A percentile compares a stretch with the other conserved stretches of the same genome.
Evolutionary conservation across 2,113 vertebrate species (phyloP).

Genomic region (Peromyscus leucopus): DNA sequence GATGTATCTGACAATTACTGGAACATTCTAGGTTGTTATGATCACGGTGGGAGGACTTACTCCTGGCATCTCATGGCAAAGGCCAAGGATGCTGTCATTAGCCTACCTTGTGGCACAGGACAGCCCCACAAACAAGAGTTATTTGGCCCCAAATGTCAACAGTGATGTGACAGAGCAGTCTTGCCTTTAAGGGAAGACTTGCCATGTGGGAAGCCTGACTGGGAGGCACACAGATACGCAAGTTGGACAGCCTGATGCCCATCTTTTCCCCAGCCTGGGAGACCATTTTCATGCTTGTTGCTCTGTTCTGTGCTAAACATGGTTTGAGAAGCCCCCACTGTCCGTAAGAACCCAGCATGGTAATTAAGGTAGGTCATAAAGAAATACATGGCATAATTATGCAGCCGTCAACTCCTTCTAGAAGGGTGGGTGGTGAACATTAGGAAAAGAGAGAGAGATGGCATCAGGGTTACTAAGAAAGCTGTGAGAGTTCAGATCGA

Average conservation of each 20-base stretch:
- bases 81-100: not conserved
- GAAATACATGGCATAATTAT: rapidly evolving
- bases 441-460: not conserved
- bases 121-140: rapidly evolving
- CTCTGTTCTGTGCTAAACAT: not conserved
- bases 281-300: not conserved
- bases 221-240: not conserved
- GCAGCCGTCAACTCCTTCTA: rapidly evolving
- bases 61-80: not conserved
- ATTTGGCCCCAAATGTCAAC: not conserved
- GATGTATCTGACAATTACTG: not conserved
- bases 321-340: not conserved
- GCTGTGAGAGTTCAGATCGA: not conserved
- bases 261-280: not conserved
- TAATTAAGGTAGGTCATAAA: not conserved
- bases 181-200: not conserved
- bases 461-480: not conserved
- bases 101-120: rapidly evolving
- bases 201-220: not conserved
- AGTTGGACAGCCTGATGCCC: not conserved
- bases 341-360: too few relatives aligned
- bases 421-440: too few relatives aligned
- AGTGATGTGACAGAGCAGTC: not conserved
- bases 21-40: not conserved
- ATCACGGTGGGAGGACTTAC: rapidly evolving